phyloP scores from a whole-genome alignment of 92 coral and sea anemone genomes.

The Desmophyllum pertusum region DNA sequence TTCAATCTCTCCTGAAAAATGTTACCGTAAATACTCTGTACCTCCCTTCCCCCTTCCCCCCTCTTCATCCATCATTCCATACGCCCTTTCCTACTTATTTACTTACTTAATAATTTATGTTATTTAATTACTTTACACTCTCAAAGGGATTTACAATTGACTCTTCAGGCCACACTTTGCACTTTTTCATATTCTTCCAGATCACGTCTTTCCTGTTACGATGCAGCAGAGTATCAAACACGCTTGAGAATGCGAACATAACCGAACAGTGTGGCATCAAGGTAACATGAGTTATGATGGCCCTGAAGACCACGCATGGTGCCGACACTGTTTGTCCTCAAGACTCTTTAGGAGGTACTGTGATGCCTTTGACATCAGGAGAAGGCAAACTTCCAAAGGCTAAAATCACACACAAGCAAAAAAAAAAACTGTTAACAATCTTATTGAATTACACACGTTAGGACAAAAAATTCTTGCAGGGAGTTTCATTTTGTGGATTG shows the following conservation, averaged over 20 bases:
- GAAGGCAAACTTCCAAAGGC: slow-evolving; percentile 86
- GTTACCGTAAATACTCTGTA: no score
- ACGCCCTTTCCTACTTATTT: background rate
- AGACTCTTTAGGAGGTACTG: slow-evolving; percentile 66
- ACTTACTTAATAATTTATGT: background rate
- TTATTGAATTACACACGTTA: no score
- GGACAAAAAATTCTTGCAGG: no score
- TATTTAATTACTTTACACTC: slow-evolving; percentile 63
- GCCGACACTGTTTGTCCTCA: slow-evolving; percentile 38
- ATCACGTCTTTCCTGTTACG: slow-evolving; percentile 63
- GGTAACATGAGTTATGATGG: slow-evolving; percentile 96
- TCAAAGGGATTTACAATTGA: slow-evolving; percentile 84
- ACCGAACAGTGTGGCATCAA: slow-evolving; percentile 88
- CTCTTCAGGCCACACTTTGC: slow-evolving; percentile 80
- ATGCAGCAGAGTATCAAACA: slow-evolving; percentile 83
- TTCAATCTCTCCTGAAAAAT: no score
- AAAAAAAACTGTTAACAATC: no score
- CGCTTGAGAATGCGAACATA: slow-evolving; percentile 87
- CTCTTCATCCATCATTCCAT: background rate
- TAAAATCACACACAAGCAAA: background rate
- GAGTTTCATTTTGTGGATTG: no score
- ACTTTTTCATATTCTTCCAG: slow-evolving; percentile 79
- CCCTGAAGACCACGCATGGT: slow-evolving; percentile 93
- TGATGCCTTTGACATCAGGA: slow-evolving; percentile 58
- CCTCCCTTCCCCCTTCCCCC: no score